Evolutionary conservation across 2,888 invertebrate species (phyloP).

Genomic region (Rhorus exstirpatorius): DNA sequence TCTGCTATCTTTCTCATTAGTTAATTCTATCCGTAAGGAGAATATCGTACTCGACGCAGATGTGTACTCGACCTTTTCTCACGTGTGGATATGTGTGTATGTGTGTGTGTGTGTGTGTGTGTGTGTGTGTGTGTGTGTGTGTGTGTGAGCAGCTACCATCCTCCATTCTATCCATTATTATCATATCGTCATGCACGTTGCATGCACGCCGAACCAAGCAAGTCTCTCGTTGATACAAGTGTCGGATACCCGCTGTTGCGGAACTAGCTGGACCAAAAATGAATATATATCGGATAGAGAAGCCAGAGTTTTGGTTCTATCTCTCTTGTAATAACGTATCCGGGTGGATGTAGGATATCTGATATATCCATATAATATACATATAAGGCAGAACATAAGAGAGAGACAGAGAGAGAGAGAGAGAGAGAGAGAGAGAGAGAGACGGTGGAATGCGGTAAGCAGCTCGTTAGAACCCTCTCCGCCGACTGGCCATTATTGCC

Average conservation of each 20-base stretch:
- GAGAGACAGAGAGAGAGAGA: constrained; percentile 47
- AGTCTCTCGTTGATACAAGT: constrained; percentile 24
- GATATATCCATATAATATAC: constrained; percentile 55
- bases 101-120: no score
- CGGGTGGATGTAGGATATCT: constrained; percentile 51
- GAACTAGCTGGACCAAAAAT: constrained; percentile 57
- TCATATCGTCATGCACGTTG: constrained; percentile 57
- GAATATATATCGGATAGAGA: constrained; percentile 53
- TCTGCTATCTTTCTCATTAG: constrained; percentile 64
- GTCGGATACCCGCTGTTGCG: constrained; percentile 42
- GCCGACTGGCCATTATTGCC: constrained; percentile 86
- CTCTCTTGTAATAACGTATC: constrained; percentile 63
- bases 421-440: constrained; percentile 49
- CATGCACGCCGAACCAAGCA: background rate
- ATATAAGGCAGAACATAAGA: constrained; percentile 52
- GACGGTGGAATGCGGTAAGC: constrained; percentile 84
- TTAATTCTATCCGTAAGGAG: constrained; percentile 64
- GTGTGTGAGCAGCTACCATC: no score
- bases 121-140: no score
- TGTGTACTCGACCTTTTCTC: constrained; percentile 64
- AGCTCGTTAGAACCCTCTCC: constrained; percentile 86
- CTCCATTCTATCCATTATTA: constrained; percentile 39
- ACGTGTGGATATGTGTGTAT: no score
- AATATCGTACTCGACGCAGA: constrained; percentile 65
- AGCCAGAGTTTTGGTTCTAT: constrained; percentile 46